Conservation (phyloP, 2,113 vertebrate species). For the Tinamus guttatus region DNA sequence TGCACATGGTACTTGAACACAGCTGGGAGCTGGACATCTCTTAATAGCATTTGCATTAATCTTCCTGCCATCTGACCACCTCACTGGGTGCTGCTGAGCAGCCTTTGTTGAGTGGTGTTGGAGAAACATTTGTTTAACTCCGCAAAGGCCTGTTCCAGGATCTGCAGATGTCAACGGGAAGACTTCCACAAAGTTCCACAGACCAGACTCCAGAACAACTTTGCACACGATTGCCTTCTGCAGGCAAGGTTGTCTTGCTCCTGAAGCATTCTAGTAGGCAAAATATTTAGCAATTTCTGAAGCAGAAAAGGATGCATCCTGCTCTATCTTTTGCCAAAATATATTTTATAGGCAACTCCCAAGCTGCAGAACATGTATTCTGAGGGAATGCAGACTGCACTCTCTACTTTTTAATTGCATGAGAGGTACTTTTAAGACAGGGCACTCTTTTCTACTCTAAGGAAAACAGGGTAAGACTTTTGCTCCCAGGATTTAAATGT, state of each 20-base stretch:
- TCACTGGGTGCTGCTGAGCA: not conserved
- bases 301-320: not conserved
- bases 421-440: not conserved
- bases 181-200: not conserved
- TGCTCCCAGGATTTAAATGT: constrained; percentile 31
- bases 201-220: not conserved
- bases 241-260: not conserved
- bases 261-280: not conserved
- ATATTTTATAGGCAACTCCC: rapidly evolving
- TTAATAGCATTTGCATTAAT: not conserved
- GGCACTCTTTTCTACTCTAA: not conserved
- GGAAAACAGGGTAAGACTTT: constrained; percentile 12
- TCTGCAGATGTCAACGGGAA: not conserved
- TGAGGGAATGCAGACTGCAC: not conserved
- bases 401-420: not conserved
- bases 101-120: not conserved
- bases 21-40: not conserved
- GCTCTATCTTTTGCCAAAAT: not conserved
- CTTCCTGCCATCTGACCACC: not conserved
- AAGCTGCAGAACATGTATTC: not conserved
- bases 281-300: not conserved
- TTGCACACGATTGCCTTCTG: not conserved
- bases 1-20: not conserved
- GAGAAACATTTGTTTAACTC: not conserved
- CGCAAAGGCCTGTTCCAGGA: not conserved